Evolutionary conservation across 2,797 vertebrate species (phyloP).

Genomic region (Naso thynnoides): DNA sequence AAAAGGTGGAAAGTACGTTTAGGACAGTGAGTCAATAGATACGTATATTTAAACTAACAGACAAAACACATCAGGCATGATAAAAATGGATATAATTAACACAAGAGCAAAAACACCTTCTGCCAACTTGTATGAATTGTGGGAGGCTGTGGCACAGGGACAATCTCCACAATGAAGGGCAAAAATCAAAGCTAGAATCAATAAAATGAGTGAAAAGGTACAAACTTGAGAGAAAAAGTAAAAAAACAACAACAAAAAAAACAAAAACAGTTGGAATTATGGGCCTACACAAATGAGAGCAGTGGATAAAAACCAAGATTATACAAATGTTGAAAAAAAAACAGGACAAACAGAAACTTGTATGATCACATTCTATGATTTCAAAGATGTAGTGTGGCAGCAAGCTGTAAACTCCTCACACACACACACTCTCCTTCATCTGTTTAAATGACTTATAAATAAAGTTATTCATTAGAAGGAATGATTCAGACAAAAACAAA

Average conservation of each 20-base stretch:
- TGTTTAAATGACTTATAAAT: conserved; percentile 17
- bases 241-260: too few species aligned
- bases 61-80: conserved; percentile 2
- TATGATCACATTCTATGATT: neutral
- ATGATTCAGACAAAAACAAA: conserved; percentile 2
- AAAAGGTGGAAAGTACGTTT: conserved; percentile 32
- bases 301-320: conserved; percentile 4
- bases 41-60: conserved; percentile 11
- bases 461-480: conserved; percentile 1
- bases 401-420: conserved; percentile 19
- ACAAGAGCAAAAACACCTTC: conserved; percentile 40
- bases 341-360: conserved; percentile 20
- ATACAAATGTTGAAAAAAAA: conserved; percentile 14
- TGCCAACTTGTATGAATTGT: neutral
- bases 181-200: neutral
- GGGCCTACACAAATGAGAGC: conserved; percentile 9
- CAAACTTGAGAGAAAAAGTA: conserved; percentile 6
- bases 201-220: conserved; percentile 1
- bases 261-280: neutral
- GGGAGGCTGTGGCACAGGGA: neutral
- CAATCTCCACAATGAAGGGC: neutral
- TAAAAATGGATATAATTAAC: conserved; percentile 14
- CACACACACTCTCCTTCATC: neutral
- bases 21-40: conserved; percentile 26
- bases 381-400: conserved; percentile 8